phyloP scores from a whole-genome alignment of 2,888 invertebrate genomes.

The Zelleria hepariella region DNA sequence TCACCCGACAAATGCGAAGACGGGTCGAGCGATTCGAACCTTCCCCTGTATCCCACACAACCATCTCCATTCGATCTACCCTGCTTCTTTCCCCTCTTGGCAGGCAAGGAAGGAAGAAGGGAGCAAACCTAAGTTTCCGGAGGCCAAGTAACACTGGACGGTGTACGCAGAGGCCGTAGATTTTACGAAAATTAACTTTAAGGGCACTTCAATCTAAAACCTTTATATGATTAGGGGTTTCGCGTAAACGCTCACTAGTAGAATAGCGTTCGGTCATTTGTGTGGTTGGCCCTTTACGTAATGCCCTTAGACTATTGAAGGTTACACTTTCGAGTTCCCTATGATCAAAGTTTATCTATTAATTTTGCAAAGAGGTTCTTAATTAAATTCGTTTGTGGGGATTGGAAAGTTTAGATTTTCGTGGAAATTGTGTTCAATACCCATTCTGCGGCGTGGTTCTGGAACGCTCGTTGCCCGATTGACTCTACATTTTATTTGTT shows the following conservation, averaged over 20 bases:
- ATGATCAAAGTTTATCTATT: too few relatives aligned
- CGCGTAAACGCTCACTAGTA: slow-evolving; percentile 32
- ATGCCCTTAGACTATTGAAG: too few relatives aligned
- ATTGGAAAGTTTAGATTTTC: too few relatives aligned
- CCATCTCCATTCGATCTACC: not conserved
- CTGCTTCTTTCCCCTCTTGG: not conserved
- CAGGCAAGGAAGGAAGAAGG: not conserved
- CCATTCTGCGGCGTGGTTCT: too few relatives aligned
- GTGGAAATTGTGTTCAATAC: too few relatives aligned
- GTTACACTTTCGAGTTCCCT: too few relatives aligned
- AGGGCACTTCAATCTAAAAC: slow-evolving; percentile 55
- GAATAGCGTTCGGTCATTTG: slow-evolving; percentile 27
- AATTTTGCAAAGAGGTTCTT: too few relatives aligned
- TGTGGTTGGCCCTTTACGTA: slow-evolving; percentile 24
- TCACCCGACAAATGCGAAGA: slow-evolving; percentile 28
- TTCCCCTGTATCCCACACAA: not conserved
- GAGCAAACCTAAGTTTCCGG: not conserved
- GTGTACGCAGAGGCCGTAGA: slow-evolving; percentile 46
- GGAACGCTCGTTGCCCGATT: too few relatives aligned
- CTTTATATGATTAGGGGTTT: slow-evolving; percentile 54
- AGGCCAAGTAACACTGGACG: slow-evolving; percentile 23
- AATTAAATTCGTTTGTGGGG: too few relatives aligned
- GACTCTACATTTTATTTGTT: too few relatives aligned
- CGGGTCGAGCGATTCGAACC: slow-evolving; percentile 14
- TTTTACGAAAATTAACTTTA: slow-evolving; percentile 68